Evolutionary conservation across 2,113 vertebrate species (phyloP).

Genomic region (Acrocephalus arundinaceus): DNA sequence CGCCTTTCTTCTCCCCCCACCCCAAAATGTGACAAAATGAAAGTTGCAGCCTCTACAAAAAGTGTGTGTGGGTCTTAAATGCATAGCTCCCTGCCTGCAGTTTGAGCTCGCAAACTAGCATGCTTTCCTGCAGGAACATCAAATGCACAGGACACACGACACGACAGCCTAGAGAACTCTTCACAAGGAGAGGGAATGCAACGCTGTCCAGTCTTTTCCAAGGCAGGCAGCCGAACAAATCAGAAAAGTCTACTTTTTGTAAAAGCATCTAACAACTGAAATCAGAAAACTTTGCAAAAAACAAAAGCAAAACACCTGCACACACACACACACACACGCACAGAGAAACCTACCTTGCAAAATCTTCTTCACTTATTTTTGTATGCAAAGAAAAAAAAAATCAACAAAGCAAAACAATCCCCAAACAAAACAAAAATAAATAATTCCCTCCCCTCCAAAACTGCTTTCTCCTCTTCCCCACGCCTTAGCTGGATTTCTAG

Average conservation of each 20-base stretch:
- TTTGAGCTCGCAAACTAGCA: slow-evolving; percentile 7
- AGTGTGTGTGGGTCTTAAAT: background rate
- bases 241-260: slow-evolving; percentile 55
- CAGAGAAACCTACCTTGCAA: slow-evolving; percentile 77
- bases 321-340: background rate
- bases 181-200: slow-evolving; percentile 28
- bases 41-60: slow-evolving; percentile 37
- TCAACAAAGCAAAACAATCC: slow-evolving; percentile 30
- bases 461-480: slow-evolving; percentile 61
- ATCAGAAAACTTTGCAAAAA: slow-evolving; percentile 77
- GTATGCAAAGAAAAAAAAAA: slow-evolving; percentile 55
- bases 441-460: background rate
- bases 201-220: slow-evolving; percentile 51
- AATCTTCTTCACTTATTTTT: slow-evolving; percentile 78
- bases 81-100: background rate
- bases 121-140: slow-evolving; percentile 62
- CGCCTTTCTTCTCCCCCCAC: background rate
- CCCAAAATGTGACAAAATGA: slow-evolving; percentile 48
- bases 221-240: slow-evolving; percentile 64
- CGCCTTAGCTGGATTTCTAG: slow-evolving; percentile 76
- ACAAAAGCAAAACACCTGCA: slow-evolving; percentile 61
- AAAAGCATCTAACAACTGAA: slow-evolving; percentile 70
- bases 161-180: slow-evolving; percentile 65
- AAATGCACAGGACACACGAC: slow-evolving; percentile 53
- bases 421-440: slow-evolving; percentile 38